Percentiles rank a stretch among this genome's conserved stretches.
Conservation (phyloP, 2,888 invertebrate species). For the Tenodera sinensis region DNA sequence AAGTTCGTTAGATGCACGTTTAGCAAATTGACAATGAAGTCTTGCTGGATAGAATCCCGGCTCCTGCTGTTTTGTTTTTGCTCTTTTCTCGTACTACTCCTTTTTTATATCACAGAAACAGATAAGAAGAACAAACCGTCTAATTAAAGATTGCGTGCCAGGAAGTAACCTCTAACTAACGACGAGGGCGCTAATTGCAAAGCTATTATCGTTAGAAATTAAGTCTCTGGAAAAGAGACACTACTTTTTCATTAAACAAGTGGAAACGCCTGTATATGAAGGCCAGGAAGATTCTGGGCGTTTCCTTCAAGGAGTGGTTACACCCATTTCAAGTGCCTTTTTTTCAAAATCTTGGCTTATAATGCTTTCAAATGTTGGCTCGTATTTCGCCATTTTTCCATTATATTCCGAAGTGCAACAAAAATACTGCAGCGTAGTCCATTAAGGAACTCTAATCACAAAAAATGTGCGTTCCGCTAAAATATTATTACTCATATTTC, state of each 20-base stretch:
- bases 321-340: neutral
- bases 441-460: neutral
- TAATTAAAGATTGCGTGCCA: slow-evolving; percentile 2
- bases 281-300: neutral
- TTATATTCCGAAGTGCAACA: neutral
- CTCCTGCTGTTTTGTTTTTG: too few species aligned
- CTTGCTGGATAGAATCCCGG: too few species aligned
- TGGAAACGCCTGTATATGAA: neutral
- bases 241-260: neutral
- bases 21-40: too few species aligned
- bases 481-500: neutral
- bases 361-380: neutral
- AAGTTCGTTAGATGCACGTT: too few species aligned
- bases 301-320: neutral
- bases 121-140: neutral
- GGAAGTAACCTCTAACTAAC: neutral
- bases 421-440: neutral
- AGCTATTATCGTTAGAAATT: neutral
- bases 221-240: neutral
- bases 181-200: neutral
- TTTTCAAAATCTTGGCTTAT: neutral
- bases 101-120: neutral
- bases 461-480: neutral
- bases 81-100: too few species aligned
- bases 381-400: neutral